These are phyloP conservation scores for Arenaria interpres DNA, from an alignment of 2,113 vertebrate genomes.

Conservation along the genomic window DNA sequence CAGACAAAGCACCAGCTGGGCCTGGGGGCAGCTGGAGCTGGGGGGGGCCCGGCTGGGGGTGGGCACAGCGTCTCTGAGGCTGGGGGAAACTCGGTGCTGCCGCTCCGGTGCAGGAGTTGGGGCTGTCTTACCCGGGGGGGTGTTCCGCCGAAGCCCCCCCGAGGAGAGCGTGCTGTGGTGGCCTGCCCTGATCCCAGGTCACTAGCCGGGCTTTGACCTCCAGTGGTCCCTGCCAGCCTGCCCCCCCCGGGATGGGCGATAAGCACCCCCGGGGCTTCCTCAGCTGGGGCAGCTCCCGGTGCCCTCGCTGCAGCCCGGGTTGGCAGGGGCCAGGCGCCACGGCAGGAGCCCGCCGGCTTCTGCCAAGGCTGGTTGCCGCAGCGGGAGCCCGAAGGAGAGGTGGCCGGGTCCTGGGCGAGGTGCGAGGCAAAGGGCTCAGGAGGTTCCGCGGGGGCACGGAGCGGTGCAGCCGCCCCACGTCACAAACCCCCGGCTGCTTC, in stretches of 20 bases:
- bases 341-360: not conserved
- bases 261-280: not conserved
- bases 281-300: not conserved
- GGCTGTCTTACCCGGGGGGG: not conserved
- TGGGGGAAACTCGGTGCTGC: not conserved
- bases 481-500: not conserved
- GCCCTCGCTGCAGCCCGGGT: not conserved
- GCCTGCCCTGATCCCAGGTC: not conserved
- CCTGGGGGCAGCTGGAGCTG: not conserved
- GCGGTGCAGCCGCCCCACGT: rapidly evolving
- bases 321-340: not conserved
- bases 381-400: not conserved
- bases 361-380: not conserved
- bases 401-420: not conserved
- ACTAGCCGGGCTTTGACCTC: not conserved
- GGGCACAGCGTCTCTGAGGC: rapidly evolving
- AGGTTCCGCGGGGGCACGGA: rapidly evolving
- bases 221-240: rapidly evolving
- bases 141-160: not conserved
- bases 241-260: rapidly evolving
- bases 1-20: not conserved
- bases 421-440: not conserved
- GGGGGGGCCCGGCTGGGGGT: not conserved
- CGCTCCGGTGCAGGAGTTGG: not conserved
- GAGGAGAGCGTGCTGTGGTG: rapidly evolving